Conservation (phyloP, 23 tunicate genomes). For the Trididemnum miniatum region DNA sequence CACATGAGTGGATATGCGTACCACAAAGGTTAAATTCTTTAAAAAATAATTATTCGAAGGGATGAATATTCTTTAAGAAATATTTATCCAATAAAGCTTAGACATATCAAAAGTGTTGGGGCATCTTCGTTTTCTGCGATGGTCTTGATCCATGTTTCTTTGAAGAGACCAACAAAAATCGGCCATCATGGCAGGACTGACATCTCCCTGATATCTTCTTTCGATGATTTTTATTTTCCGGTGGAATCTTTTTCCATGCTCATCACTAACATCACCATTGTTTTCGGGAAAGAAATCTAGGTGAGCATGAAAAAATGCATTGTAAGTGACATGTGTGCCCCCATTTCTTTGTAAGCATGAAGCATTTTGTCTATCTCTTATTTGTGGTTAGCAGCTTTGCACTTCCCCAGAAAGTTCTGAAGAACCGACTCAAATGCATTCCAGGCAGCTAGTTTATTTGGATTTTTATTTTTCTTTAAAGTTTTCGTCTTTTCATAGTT, state of each 20-base stretch:
- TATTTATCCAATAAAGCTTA: too few relatives aligned
- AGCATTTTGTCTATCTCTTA: neutral
- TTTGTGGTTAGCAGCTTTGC: neutral
- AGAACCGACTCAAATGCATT: neutral
- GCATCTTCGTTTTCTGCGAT: too few relatives aligned
- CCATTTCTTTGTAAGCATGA: conserved; percentile 1
- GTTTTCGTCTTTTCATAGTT: neutral
- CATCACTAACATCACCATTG: neutral
- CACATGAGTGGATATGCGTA: too few relatives aligned
- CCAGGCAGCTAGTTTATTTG: neutral
- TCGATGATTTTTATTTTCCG: neutral
- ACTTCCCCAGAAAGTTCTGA: neutral
- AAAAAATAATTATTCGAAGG: too few relatives aligned
- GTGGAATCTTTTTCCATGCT: conserved; percentile 7
- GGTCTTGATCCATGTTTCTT: too few relatives aligned
- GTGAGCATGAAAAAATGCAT: conserved; percentile 16
- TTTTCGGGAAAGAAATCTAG: neutral
- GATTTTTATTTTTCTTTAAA: neutral
- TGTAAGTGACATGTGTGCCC: conserved; percentile 11
- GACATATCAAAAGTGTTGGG: too few relatives aligned
- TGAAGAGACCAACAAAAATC: conserved; percentile 23
- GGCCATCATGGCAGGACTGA: conserved; percentile 20
- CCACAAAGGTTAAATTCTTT: too few relatives aligned
- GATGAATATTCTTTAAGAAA: too few relatives aligned
- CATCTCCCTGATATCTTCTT: neutral